Base-by-base conservation (phyloP, 2,797 vertebrate species). In the Acipenser oxyrinchus region DNA sequence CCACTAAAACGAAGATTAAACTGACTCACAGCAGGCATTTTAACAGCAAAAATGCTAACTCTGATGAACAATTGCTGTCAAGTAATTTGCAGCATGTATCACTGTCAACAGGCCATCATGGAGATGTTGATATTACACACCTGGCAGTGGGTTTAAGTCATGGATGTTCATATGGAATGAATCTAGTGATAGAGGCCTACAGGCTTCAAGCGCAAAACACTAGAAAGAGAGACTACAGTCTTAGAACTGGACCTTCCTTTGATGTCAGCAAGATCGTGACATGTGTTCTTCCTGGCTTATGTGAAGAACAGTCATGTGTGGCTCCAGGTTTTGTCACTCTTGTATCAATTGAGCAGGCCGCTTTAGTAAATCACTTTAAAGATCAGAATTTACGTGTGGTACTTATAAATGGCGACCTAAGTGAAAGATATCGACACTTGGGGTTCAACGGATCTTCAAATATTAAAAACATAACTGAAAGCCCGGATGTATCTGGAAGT, bases 21-120 rank as follows among this genome's bases (percentile, higher is more conserved):
- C 82, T 97, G 37, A 81, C 67, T 48, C 86, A 89, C 57, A 98
- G 96, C 78, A 90, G 96, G 70, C 86, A 99, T 81, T 94, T 95
- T 73, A 82, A 65, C 37, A 23, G 64, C 57, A 52, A 48, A 12
- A 64, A 65, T 3, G 64, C 11, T 60, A 66, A 66, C 49, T 10
- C 0, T 0, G 51, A 18, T 0, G 37, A 37, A 37, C 37, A 5
- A 37, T 37, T 37, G 37, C 37, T 37, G 37, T 37, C 37, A 37
- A 37, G 37, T 37, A 37, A 37, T 37, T 37, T 18, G 18, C 18
- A 18, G 18, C 18, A 18, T 1, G 18, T 18, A 18, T 18, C 37
- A 37, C 37, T 37, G 37, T 37, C 37, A 37, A 5, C 37, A 37
- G 37, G 37, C 37, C 37, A 37, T 37, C 37, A 37, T 57, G 59